A percentile compares a stretch with the other conserved stretches of the same genome.
These are phyloP conservation scores for Dreissena rostriformis DNA, from an alignment of 1,140 invertebrate genomes.

Conservation along the genomic window DNA sequence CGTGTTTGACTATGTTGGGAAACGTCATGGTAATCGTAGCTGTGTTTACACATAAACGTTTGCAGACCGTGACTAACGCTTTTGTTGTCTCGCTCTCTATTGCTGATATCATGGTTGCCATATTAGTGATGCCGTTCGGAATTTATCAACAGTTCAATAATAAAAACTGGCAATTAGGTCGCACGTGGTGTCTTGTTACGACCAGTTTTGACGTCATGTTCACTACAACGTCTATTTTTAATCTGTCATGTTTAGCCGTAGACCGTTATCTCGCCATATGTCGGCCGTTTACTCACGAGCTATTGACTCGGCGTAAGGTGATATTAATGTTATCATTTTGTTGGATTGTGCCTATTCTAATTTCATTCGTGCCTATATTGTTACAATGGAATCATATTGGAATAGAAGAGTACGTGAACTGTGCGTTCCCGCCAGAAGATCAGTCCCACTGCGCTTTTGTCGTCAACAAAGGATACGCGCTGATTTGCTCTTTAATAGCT, in stretches of 20 bases:
- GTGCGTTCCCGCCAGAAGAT: slow-evolving; percentile 61
- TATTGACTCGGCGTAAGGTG: slow-evolving; percentile 90
- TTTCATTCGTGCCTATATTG: slow-evolving; percentile 98
- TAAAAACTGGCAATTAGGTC: slow-evolving; percentile 97
- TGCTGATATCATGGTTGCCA: slow-evolving; percentile 94
- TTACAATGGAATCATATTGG: slow-evolving; percentile 89
- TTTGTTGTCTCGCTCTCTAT: slow-evolving; percentile 97
- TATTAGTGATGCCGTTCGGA: slow-evolving; percentile 88
- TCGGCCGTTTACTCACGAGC: slow-evolving; percentile 97
- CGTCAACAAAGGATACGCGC: slow-evolving; percentile 75
- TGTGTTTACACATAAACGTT: slow-evolving; percentile 86
- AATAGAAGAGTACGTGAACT: slow-evolving; percentile 71
- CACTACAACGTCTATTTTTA: slow-evolving; percentile 98
- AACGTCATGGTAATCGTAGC: slow-evolving; percentile 96
- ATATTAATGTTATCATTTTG: slow-evolving; percentile 96
- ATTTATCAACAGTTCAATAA: slow-evolving; percentile 82
- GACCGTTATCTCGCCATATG: slow-evolving; percentile 99
- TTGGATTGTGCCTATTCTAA: slow-evolving; percentile 96
- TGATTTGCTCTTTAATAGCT: slow-evolving; percentile 95
- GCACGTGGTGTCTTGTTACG: slow-evolving; percentile 98
- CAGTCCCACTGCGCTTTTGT: slow-evolving; percentile 68
- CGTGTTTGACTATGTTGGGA: slow-evolving; percentile 82
- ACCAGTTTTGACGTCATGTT: slow-evolving; percentile 99
- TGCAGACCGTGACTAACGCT: slow-evolving; percentile 95
- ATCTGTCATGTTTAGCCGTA: slow-evolving; percentile 98